Conservation (phyloP, 2,888 invertebrate genomes). For the Hypomecis atomaria region DNA sequence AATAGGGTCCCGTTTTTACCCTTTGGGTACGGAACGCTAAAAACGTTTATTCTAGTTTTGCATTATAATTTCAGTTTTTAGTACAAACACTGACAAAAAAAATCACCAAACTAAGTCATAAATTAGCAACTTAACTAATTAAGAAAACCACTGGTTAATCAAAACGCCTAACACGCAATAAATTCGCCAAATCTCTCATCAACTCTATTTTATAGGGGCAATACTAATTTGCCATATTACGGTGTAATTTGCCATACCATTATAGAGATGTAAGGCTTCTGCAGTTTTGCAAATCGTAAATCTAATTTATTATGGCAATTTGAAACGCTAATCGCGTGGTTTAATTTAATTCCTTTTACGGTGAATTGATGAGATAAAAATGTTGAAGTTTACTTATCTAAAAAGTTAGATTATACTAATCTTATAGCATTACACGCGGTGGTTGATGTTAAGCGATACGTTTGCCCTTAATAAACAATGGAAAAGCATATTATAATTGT, state of each 20-base stretch:
- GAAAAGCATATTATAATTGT: too few relatives aligned
- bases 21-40: too few relatives aligned
- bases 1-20: too few relatives aligned
- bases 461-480: too few relatives aligned
- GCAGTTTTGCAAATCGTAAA: conserved; percentile 7
- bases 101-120: too few relatives aligned
- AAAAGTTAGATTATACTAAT: too few relatives aligned
- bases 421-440: too few relatives aligned
- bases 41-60: too few relatives aligned
- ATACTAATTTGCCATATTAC: conserved; percentile 3
- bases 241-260: background rate
- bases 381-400: background rate
- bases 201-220: background rate
- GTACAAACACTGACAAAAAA: too few relatives aligned
- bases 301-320: background rate
- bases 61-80: too few relatives aligned
- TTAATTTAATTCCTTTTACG: background rate
- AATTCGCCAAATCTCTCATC: background rate
- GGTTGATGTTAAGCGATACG: too few relatives aligned
- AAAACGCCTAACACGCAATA: background rate
- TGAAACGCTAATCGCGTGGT: background rate
- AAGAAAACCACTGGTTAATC: background rate
- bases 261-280: conserved; percentile 1
- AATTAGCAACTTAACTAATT: background rate
- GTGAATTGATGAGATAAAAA: background rate